phyloP scores from a whole-genome alignment of 2,888 invertebrate species.

The Proisotoma minuta region DNA sequence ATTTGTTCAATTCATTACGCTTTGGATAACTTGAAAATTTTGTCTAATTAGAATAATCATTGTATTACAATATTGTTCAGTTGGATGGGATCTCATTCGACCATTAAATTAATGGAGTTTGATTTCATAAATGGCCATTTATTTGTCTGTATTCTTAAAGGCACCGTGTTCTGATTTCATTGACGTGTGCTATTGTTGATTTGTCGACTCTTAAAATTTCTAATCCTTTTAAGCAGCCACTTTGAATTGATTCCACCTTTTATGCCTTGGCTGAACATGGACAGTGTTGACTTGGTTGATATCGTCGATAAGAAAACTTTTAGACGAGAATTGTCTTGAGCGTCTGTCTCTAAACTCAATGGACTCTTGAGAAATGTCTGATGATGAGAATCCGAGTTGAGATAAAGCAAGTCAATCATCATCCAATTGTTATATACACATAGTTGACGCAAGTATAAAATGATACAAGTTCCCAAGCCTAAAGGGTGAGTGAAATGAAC shows the following conservation, averaged over 20 bases:
- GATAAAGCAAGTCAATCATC: neutral
- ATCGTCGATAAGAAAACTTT: neutral
- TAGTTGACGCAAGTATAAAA: neutral
- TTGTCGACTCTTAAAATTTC: conserved; percentile 9
- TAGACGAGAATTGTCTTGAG: neutral
- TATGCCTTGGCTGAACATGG: neutral
- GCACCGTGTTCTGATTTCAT: conserved; percentile 5
- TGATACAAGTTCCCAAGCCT: neutral
- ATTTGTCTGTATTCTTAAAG: neutral
- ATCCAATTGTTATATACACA: neutral
- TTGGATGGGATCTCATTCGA: neutral
- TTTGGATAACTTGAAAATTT: no score
- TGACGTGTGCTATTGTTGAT: conserved; percentile 12
- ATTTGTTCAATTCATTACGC: no score
- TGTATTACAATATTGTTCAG: neutral
- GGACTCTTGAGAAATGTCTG: neutral
- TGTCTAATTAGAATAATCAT: conserved; percentile 3
- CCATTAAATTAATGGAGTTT: neutral
- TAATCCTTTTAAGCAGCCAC: conserved; percentile 13
- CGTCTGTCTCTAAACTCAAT: conserved; percentile 1
- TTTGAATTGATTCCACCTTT: neutral
- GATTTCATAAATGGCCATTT: neutral
- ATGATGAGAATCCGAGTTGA: neutral
- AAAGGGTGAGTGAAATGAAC: neutral
- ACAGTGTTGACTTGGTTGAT: conserved; percentile 1